phyloP scores from a whole-genome alignment of 2,888 invertebrate genomes.

The Hipparchia semele region DNA sequence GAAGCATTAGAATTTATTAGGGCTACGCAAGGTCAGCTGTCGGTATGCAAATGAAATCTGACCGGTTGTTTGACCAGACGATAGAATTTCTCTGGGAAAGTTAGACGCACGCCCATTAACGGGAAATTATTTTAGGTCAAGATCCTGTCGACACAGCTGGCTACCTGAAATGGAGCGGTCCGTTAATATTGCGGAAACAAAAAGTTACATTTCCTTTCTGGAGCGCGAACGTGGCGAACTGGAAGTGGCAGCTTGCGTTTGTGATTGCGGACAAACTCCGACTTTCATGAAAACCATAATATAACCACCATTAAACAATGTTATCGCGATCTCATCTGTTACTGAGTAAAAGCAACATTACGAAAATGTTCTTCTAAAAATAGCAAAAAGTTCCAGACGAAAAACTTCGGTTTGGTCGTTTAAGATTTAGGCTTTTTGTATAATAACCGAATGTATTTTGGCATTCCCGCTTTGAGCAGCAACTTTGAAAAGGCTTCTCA shows the following conservation, averaged over 20 bases:
- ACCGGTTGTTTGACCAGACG: slow-evolving; percentile 62
- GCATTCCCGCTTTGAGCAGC: slow-evolving; percentile 75
- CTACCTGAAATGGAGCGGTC: slow-evolving; percentile 70
- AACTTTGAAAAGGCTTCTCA: slow-evolving; percentile 76
- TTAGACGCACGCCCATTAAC: slow-evolving; percentile 52
- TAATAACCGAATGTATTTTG: slow-evolving; percentile 67
- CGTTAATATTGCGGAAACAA: slow-evolving; percentile 66
- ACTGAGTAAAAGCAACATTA: not conserved
- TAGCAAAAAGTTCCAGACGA: not conserved
- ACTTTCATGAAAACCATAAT: not conserved
- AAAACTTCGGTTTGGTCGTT: slow-evolving; percentile 1
- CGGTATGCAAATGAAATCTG: slow-evolving; percentile 63
- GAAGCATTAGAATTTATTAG: slow-evolving; percentile 76
- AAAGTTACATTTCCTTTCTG: slow-evolving; percentile 67
- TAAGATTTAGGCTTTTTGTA: slow-evolving; percentile 27
- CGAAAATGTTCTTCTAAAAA: not conserved
- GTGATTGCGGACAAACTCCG: not conserved
- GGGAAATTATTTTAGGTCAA: slow-evolving; percentile 52
- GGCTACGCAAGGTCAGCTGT: slow-evolving; percentile 71
- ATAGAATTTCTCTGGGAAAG: slow-evolving; percentile 61
- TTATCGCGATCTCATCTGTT: not conserved
- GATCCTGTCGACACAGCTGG: slow-evolving; percentile 53
- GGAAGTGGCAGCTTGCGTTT: slow-evolving; percentile 65
- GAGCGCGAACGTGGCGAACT: slow-evolving; percentile 61
- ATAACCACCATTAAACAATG: not conserved